Evolutionary conservation across 2,113 vertebrate genomes (phyloP).

Genomic region (Myotis yumanensis): DNA sequence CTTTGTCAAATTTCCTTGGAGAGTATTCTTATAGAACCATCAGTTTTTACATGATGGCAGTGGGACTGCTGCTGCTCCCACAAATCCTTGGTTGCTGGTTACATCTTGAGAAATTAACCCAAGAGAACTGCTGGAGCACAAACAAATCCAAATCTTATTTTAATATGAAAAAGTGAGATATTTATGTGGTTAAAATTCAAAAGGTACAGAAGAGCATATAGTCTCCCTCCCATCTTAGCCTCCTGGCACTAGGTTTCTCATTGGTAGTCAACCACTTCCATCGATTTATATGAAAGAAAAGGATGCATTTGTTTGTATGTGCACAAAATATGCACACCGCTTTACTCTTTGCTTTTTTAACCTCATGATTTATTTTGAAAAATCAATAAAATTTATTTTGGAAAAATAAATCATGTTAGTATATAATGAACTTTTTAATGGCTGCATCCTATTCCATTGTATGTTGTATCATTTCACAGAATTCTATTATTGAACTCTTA

Average conservation of each 20-base stretch:
- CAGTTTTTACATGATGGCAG: neutral
- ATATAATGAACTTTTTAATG: neutral
- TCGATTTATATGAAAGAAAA: neutral
- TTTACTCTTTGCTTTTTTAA: neutral
- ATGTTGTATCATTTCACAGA: neutral
- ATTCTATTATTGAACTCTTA: neutral
- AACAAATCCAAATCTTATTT: conserved; percentile 29
- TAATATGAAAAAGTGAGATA: conserved; percentile 25
- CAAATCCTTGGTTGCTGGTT: neutral
- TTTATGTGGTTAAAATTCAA: conserved; percentile 29
- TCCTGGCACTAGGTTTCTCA: neutral
- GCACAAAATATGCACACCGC: neutral
- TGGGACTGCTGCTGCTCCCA: neutral
- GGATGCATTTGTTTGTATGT: neutral
- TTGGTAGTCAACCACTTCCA: neutral
- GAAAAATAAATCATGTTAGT: neutral
- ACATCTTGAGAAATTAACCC: conserved; percentile 11
- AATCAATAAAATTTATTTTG: neutral
- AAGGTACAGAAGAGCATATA: neutral
- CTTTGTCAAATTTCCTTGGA: conserved; percentile 30
- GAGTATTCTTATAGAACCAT: neutral
- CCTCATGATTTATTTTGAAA: neutral
- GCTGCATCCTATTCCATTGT: neutral
- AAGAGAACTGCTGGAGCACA: neutral
- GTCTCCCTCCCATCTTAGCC: neutral